Base-by-base conservation (phyloP, 2,797 vertebrate genomes). In the Oreonectes daqikongensis region DNA sequence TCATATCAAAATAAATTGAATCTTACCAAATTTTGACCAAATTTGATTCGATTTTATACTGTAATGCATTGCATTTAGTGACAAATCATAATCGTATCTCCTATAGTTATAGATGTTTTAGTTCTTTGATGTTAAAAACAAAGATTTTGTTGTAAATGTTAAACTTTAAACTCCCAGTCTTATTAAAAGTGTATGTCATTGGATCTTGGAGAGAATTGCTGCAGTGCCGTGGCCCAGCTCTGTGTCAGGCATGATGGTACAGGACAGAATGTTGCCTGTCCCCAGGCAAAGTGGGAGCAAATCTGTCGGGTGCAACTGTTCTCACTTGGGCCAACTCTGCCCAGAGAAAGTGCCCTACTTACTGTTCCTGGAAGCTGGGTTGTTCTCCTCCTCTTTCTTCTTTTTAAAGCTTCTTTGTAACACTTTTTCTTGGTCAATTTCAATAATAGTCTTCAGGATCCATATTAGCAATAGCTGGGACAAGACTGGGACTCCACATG, bases 251-350 rank as follows among this genome's bases (percentile, higher is more conserved):
- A 70, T 85, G 85, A 85, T 77, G 81, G 83, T 84, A 84, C 77
- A 80, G 85, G 91, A 87, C 83, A 88, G 88, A 90, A 89, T 90
- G 90, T 89, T 91, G 90, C 85, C 88, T 87, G 88, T 90, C 92
- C 92, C 88, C 85, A 88, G 93, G 92, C 92, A 88, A 92, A 90
- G 88, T 88, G 86, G 90, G 92, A 89, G 90, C 91, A 93, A 94
- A 93, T 93, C 91, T 93, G 92, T 93, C 90, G 75, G 89, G 90
- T 93, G 90, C 93, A 93, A 94, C 90, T 93, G 92, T 93, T 93
- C 85, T 85, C 90, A 88, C 88, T 88, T 83, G 85, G 87, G 92
- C 92, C 92, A 93, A 92, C 86, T 89, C 87, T 90, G 92, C 92
- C 91, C 91, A 91, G 91, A 90, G 93, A 93, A 88, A 89, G 88